phyloP scores from a whole-genome alignment of 2,113 vertebrate species.

The Setophaga kirtlandii region DNA sequence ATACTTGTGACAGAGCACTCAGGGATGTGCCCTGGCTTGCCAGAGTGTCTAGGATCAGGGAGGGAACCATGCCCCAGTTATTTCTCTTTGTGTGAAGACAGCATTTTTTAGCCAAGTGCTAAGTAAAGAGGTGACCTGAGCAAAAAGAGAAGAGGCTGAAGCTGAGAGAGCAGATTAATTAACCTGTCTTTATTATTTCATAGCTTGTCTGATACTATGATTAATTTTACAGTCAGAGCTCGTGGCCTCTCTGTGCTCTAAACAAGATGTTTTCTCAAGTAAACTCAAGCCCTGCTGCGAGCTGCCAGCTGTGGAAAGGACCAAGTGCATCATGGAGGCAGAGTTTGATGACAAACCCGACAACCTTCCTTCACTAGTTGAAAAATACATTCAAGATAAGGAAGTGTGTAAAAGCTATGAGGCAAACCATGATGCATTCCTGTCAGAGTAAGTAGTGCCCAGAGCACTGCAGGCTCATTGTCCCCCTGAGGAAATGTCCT shows the following conservation, averaged over 20 bases:
- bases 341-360: constrained; percentile 35
- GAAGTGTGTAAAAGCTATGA: constrained; percentile 68
- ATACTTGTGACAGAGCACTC: neutral
- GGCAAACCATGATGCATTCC: constrained; percentile 33
- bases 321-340: constrained; percentile 10
- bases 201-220: neutral
- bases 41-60: neutral
- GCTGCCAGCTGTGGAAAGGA: constrained; percentile 16
- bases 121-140: neutral
- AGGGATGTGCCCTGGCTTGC: neutral
- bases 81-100: neutral
- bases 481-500: neutral
- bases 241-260: constrained; percentile 16
- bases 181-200: neutral
- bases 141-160: neutral
- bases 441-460: constrained; percentile 67
- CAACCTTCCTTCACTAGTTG: neutral
- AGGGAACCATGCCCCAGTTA: neutral
- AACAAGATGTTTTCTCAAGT: constrained; percentile 53
- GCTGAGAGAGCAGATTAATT: neutral
- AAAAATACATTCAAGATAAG: constrained; percentile 29
- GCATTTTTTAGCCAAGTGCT: neutral
- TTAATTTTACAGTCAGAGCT: constrained; percentile 48
- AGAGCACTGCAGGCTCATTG: neutral
- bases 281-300: constrained; percentile 70